Evolutionary conservation across 2,888 invertebrate genomes (phyloP), one percentile per base, ranked within the genome.

Genomic region (Molorchus minor): DNA sequence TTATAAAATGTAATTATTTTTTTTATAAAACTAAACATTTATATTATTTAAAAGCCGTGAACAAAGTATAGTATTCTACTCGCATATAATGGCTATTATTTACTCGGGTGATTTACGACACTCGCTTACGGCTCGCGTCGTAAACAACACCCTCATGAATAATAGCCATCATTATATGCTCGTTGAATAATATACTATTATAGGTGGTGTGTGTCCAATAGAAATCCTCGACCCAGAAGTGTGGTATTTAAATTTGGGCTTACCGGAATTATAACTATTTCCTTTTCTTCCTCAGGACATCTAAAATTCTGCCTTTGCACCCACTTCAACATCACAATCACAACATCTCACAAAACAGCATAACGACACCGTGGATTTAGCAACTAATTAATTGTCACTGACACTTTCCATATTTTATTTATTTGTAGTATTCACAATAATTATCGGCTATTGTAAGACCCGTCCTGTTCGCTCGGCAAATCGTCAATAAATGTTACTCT

Each of bases 291-390:
- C 4, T 58, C 36, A 43, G 52, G 69, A 58, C 59, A 65, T 47
- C 70, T 68, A 58, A 76, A 74, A 62, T 71, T 75, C 46, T 77
- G 75, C 54, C 76, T 73, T 40, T 75, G 78, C 66, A 78, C 79
- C 79, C 79, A 79, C 78, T 79, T 79, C 56, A 79, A 69, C 79
- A 79, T 79, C 62, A 29, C 69, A 41, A 55, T 40, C 60, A 47
- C 55, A 17, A 33, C 62, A 64, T 61, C 61, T 38, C 55, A 45
- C 4, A 8, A 5, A 25, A 4, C 8, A 8, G 25, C 35, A 25
- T 13, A n/a, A 40, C 17, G 35, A 46, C 35, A 43, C 35, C 44
- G 19, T 19, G 25, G 38, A 17, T 29, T 19, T 21, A 38, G 29
- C 17, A 41, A 35, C 40, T n/a, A 12, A 45, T 49, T 51, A 45